Evolutionary conservation across 1,140 invertebrate genomes (phyloP).

Genomic region (Drosophila subobscura): DNA sequence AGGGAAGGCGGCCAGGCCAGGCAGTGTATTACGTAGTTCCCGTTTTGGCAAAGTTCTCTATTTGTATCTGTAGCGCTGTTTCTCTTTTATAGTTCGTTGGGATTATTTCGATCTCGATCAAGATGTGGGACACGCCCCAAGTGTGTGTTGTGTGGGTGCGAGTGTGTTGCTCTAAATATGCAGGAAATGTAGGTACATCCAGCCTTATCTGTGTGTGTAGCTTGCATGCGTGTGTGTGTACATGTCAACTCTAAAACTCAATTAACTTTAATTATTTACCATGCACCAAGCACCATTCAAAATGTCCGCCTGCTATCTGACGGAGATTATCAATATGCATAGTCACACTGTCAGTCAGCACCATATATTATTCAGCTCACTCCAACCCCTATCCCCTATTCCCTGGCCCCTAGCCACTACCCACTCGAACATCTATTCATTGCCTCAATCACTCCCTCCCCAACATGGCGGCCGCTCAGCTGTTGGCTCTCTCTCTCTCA

Average conservation of each 20-base stretch:
- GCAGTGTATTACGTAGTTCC: slow-evolving; percentile 13
- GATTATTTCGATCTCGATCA: no score
- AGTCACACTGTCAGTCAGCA: slow-evolving; percentile 30
- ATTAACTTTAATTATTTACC: slow-evolving; percentile 31
- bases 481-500: slow-evolving; percentile 43
- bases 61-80: background rate
- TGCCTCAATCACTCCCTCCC: slow-evolving; percentile 7
- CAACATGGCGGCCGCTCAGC: slow-evolving; percentile 27
- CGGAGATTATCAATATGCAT: slow-evolving; percentile 41
- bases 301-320: slow-evolving; percentile 38
- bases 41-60: slow-evolving; percentile 7
- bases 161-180: no score
- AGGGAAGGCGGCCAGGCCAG: background rate
- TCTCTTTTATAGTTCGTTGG: no score
- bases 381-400: background rate
- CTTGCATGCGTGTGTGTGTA: no score
- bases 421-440: background rate
- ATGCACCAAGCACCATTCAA: slow-evolving; percentile 19
- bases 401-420: background rate
- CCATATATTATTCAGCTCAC: slow-evolving; percentile 23
- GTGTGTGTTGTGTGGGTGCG: no score
- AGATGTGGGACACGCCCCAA: no score
- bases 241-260: slow-evolving; percentile 7
- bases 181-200: no score
- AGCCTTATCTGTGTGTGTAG: no score